These are phyloP conservation scores for Oasisia sp. DNA, from an alignment of 2,888 invertebrate genomes.

Conservation along the genomic window DNA sequence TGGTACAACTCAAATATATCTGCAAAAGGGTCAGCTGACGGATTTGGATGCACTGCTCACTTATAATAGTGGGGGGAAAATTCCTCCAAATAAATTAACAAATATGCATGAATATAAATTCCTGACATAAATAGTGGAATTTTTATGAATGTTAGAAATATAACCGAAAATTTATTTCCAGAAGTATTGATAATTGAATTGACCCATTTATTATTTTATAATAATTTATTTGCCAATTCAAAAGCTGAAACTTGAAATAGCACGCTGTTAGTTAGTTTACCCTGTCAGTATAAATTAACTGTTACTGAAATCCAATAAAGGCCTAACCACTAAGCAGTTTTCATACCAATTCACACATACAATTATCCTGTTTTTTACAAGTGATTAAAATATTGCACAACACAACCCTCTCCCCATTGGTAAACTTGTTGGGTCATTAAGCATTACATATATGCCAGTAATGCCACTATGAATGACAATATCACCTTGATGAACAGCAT, in stretches of 20 bases:
- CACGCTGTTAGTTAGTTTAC: background rate
- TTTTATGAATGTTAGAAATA: background rate
- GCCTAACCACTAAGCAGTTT: background rate
- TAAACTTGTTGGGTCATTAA: no score
- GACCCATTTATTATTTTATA: background rate
- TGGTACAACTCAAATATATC: no score
- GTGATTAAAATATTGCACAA: no score
- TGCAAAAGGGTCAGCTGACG: background rate
- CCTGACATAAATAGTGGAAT: background rate
- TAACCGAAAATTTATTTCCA: background rate
- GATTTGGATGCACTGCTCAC: background rate
- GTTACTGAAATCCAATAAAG: background rate
- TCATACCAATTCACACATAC: background rate
- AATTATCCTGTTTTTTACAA: background rate
- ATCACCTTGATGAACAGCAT: background rate
- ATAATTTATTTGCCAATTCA: background rate
- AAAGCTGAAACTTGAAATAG: background rate
- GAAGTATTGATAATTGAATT: background rate
- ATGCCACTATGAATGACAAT: background rate
- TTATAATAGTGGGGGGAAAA: background rate
- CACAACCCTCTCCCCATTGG: no score
- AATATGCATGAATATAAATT: background rate
- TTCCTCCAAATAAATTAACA: background rate
- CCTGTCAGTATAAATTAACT: background rate
- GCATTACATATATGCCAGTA: background rate